These are phyloP conservation scores for Formica exsecta DNA, from an alignment of 1,140 invertebrate genomes.

Conservation along the genomic window DNA sequence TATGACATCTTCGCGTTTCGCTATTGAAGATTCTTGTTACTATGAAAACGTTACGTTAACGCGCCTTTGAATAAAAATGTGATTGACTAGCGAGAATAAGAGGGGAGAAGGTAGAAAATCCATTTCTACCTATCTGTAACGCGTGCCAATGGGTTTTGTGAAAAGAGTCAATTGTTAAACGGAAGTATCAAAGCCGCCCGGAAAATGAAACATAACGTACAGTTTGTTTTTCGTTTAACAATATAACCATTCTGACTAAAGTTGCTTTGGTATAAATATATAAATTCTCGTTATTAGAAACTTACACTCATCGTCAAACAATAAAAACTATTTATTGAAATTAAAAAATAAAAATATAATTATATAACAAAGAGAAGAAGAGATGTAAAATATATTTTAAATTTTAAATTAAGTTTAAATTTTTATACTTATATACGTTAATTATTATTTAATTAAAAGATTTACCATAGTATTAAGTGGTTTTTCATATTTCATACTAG, in stretches of 20 bases:
- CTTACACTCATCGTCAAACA: background rate
- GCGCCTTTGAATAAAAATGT: constrained; percentile 40
- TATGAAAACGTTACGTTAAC: constrained; percentile 34
- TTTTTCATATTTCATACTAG: too few relatives aligned
- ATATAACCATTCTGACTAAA: background rate
- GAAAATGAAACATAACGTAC: background rate
- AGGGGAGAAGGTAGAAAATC: background rate
- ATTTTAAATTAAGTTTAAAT: too few relatives aligned
- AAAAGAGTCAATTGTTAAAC: constrained; percentile 35
- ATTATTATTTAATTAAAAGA: too few relatives aligned
- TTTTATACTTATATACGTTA: too few relatives aligned
- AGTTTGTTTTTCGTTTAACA: constrained; percentile 29
- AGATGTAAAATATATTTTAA: too few relatives aligned
- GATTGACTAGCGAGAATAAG: background rate
- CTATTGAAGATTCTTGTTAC: constrained; percentile 35
- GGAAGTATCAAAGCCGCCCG: constrained; percentile 30
- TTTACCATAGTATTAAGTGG: too few relatives aligned
- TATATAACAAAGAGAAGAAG: too few relatives aligned
- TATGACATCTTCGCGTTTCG: constrained; percentile 13
- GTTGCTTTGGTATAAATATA: background rate
- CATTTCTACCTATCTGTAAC: constrained; percentile 19
- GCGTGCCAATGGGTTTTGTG: constrained; percentile 14
- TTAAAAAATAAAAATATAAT: background rate
- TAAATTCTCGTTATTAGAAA: background rate
- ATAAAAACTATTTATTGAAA: constrained; percentile 8